phyloP scores from a whole-genome alignment of 1,140 invertebrate species.

The Leptonema lineaticorne region DNA sequence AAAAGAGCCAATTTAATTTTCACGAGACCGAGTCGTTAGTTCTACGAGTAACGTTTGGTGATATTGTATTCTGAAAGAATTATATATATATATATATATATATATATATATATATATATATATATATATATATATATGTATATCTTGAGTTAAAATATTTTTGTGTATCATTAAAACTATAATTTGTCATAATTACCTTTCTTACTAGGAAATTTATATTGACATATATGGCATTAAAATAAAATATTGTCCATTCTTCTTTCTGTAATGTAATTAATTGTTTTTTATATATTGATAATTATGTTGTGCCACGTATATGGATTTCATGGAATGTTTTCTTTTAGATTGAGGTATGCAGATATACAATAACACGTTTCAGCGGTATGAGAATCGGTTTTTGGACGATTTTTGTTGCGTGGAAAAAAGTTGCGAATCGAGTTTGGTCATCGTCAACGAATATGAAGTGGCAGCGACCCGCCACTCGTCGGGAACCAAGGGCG shows the following conservation, averaged over 20 bases:
- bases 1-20: too few species aligned
- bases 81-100: too few species aligned
- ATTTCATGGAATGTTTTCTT: neutral
- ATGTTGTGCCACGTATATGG: neutral
- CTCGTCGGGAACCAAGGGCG: conserved; percentile 8
- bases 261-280: neutral
- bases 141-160: too few species aligned
- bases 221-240: neutral
- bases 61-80: too few species aligned
- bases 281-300: too few species aligned
- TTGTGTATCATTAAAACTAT: too few species aligned
- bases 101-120: too few species aligned
- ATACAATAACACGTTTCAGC: neutral
- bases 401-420: neutral
- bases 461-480: neutral
- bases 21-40: too few species aligned
- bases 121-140: too few species aligned
- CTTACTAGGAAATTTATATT: too few species aligned
- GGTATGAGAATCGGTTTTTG: neutral
- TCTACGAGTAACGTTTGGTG: too few species aligned
- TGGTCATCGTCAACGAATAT: neutral
- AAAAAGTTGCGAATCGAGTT: conserved; percentile 12
- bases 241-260: neutral
- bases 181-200: too few species aligned
- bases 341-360: neutral